These are phyloP conservation scores for Terrapene triunguis DNA, from an alignment of 2,113 vertebrate species.

Conservation along the genomic window DNA sequence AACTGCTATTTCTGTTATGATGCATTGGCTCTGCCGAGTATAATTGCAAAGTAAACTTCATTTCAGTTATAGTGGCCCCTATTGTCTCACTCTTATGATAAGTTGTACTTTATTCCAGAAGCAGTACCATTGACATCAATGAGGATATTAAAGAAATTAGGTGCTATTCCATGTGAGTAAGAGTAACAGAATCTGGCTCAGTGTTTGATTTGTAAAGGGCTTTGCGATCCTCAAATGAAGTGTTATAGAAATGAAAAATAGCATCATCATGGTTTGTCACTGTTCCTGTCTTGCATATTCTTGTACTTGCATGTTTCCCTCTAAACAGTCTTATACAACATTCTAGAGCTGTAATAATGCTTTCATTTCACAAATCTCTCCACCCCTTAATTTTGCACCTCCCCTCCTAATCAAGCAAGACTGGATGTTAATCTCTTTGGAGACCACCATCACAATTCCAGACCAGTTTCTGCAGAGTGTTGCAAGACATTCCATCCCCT, in stretches of 20 bases:
- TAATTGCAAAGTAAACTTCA: background rate
- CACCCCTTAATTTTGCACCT: fast-evolving
- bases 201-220: background rate
- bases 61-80: background rate
- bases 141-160: background rate
- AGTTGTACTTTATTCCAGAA: background rate
- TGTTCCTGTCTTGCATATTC: background rate
- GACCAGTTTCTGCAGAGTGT: background rate
- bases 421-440: background rate
- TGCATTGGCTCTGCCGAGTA: background rate
- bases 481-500: background rate
- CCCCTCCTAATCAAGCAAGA: background rate
- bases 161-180: fast-evolving
- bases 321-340: background rate
- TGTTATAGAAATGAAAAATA: background rate
- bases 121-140: background rate
- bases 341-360: background rate
- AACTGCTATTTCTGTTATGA: background rate
- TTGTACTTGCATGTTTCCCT: background rate
- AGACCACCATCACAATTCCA: background rate
- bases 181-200: background rate
- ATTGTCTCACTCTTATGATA: background rate
- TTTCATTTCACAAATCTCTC: background rate
- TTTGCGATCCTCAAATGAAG: background rate
- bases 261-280: background rate